Conservation (phyloP, 2,797 vertebrate genomes). For the Dromococcyx pavoninus region DNA sequence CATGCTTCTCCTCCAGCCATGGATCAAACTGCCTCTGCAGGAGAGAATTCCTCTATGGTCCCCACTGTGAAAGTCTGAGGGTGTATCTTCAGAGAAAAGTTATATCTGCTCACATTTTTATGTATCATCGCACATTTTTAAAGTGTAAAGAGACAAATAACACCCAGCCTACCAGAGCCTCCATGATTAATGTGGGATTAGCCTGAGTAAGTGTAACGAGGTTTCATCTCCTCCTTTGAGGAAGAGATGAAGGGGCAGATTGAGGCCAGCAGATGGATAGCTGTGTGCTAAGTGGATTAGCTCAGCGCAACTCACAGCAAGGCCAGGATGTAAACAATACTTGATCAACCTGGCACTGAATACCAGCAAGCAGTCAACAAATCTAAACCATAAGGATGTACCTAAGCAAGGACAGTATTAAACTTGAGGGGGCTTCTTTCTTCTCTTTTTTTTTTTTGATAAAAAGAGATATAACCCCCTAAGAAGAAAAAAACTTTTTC, state of each 20-base stretch:
- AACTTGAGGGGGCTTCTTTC: neutral
- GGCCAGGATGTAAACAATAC: conserved; percentile 8
- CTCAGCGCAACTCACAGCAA: neutral
- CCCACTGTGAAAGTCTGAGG: neutral
- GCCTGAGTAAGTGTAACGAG: neutral
- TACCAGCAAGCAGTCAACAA: neutral
- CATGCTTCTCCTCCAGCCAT: neutral
- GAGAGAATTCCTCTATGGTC: neutral
- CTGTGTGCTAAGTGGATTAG: conserved; percentile 28
- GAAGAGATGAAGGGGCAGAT: neutral
- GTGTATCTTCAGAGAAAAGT: neutral
- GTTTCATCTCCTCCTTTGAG: conserved; percentile 38
- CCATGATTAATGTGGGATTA: conserved; percentile 38
- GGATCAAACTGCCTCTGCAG: neutral
- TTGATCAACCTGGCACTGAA: conserved; percentile 4
- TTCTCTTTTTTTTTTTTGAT: neutral
- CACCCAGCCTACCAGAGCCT: neutral
- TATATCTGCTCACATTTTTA: neutral
- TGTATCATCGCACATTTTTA: neutral
- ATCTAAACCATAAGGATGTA: neutral
- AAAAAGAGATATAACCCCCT: neutral
- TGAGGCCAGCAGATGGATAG: conserved; percentile 30
- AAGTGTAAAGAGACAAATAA: neutral
- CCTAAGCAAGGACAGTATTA: conserved; percentile 37
- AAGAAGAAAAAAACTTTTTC: conserved; percentile 11